Conservation (phyloP, 1,140 invertebrate species). For the Bradysia coprophila region DNA sequence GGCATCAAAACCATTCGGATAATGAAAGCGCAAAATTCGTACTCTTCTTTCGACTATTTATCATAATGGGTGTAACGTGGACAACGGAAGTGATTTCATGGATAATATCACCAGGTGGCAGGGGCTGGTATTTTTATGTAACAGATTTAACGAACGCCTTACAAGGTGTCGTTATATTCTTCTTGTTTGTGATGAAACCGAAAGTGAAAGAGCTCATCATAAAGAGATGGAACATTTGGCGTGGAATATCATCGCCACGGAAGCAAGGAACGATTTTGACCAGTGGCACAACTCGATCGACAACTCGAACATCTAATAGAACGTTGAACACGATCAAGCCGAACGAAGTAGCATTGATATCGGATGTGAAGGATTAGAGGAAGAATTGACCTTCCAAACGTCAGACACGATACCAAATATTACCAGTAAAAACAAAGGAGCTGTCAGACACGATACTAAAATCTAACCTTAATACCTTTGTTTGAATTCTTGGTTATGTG, state of each 20-base stretch:
- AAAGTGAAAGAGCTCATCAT: slow-evolving; percentile 29
- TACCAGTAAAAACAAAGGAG: too few species aligned
- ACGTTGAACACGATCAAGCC: too few species aligned
- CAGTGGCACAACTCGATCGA: too few species aligned
- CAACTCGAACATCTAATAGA: too few species aligned
- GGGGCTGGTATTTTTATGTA: slow-evolving; percentile 29
- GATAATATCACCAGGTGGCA: slow-evolving; percentile 20
- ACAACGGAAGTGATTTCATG: slow-evolving; percentile 46
- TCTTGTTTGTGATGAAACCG: slow-evolving; percentile 39
- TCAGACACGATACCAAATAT: too few species aligned
- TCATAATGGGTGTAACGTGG: slow-evolving; percentile 60
- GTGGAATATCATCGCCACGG: not conserved
- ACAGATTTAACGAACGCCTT: slow-evolving; percentile 28
- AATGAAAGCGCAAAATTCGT: slow-evolving; percentile 43
- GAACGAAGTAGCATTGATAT: too few species aligned
- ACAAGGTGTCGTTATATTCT: slow-evolving; percentile 38
- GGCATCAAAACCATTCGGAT: slow-evolving; percentile 16
- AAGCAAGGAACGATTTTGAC: too few species aligned
- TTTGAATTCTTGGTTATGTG: too few species aligned
- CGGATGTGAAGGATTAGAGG: too few species aligned
- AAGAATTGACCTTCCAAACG: too few species aligned
- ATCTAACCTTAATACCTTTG: too few species aligned
- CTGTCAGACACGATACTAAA: too few species aligned
- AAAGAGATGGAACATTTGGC: slow-evolving; percentile 10
- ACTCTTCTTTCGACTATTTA: slow-evolving; percentile 46